A percentile compares a stretch with the other conserved stretches of the same genome.
These are phyloP conservation scores for Amia ocellicauda DNA, from an alignment of 2,113 vertebrate genomes.

Conservation along the genomic window DNA sequence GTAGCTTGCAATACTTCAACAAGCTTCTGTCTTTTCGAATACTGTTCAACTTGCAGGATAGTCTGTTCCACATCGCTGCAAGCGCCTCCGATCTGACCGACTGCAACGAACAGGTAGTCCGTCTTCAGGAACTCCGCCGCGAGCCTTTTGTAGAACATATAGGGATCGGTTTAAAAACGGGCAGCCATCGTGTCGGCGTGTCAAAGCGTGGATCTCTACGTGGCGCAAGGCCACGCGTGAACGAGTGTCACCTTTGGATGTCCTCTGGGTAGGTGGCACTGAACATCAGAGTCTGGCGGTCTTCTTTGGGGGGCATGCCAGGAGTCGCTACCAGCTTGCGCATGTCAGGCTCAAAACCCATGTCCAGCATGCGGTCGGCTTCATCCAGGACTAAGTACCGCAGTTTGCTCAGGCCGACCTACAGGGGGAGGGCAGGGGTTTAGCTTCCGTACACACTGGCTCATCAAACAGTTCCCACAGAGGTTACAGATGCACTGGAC, in stretches of 20 bases:
- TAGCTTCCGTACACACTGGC: too few relatives aligned
- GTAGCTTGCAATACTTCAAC: constrained; percentile 73
- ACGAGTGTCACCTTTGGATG: constrained; percentile 77
- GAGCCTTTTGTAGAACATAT: constrained; percentile 63
- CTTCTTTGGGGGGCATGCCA: constrained; percentile 81
- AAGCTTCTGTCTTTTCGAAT: constrained; percentile 79
- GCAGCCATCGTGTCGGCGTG: too few relatives aligned
- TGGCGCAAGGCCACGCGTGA: too few relatives aligned
- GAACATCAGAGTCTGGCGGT: constrained; percentile 90
- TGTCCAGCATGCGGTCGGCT: constrained; percentile 94
- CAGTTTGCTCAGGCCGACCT: constrained; percentile 79
- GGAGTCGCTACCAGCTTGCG: constrained; percentile 72
- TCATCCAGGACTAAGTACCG: constrained; percentile 89
- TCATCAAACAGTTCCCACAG: too few relatives aligned
- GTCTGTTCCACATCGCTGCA: constrained; percentile 87
- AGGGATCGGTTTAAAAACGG: background rate
- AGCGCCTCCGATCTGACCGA: constrained; percentile 85
- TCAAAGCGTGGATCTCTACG: too few relatives aligned
- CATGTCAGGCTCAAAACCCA: constrained; percentile 90
- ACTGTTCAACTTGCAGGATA: constrained; percentile 75
- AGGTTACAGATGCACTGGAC: too few relatives aligned
- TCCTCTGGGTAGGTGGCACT: constrained; percentile 91
- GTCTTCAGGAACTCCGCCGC: constrained; percentile 79
- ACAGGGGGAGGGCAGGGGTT: too few relatives aligned
- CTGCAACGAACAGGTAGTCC: constrained; percentile 85